Percentiles rank a stretch among this genome's conserved stretches.
These are phyloP conservation scores for Anthonomus grandis DNA, from an alignment of 1,140 invertebrate species.

Conservation along the genomic window DNA sequence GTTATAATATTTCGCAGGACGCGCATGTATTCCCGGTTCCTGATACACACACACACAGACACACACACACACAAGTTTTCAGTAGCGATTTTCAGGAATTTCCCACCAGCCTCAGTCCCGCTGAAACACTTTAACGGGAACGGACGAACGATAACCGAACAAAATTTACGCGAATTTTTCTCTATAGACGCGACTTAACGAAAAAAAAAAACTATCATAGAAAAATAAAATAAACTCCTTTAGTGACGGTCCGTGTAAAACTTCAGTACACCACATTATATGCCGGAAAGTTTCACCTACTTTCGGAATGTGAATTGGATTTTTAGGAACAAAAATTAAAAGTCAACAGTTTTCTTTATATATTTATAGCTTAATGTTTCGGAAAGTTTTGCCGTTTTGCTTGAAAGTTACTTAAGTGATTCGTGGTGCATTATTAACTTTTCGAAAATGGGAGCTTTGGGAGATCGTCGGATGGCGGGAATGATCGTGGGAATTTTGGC, in stretches of 20 bases:
- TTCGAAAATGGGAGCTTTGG: constrained; percentile 14
- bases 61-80: too few relatives aligned
- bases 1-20: constrained; percentile 31
- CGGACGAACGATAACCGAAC: constrained; percentile 13
- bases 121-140: constrained; percentile 25
- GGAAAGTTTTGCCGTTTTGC: constrained; percentile 18
- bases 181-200: neutral
- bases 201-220: neutral
- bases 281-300: too few relatives aligned
- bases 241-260: too few relatives aligned
- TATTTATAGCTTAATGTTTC: constrained; percentile 22
- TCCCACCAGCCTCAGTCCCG: constrained; percentile 26
- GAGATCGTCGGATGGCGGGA: constrained; percentile 1
- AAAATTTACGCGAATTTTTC: constrained; percentile 7
- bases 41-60: too few relatives aligned
- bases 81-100: constrained; percentile 30
- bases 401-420: constrained; percentile 17
- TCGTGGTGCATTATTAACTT: constrained; percentile 23
- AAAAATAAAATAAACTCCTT: too few relatives aligned
- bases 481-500: constrained; percentile 6
- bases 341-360: constrained; percentile 1
- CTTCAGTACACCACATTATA: too few relatives aligned
- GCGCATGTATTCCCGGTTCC: constrained; percentile 25
- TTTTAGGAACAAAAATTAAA: too few relatives aligned
- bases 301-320: constrained; percentile 18